Percentiles rank a stretch among this genome's conserved stretches.
Evolutionary conservation across 2,113 vertebrate genomes (phyloP).

Genomic region (Dromas ardeola): DNA sequence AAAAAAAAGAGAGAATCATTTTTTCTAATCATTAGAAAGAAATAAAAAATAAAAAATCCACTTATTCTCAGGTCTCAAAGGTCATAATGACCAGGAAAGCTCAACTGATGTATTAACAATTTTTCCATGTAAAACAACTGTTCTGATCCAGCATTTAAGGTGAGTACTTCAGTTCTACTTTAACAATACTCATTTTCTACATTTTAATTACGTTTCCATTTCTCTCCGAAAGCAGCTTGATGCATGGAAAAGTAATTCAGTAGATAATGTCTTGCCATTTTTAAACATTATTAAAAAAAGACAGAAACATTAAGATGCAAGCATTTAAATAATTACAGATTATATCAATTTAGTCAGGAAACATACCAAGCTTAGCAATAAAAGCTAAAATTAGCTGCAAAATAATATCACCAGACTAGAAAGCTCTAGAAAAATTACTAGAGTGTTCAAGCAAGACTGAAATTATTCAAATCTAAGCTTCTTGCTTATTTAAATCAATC

Average conservation of each 20-base stretch:
- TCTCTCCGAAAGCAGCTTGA: background rate
- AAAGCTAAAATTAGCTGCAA: conserved; percentile 47
- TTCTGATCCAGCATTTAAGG: background rate
- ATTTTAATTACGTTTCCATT: conserved; percentile 40
- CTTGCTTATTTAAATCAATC: conserved; percentile 52
- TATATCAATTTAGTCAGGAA: conserved; percentile 23
- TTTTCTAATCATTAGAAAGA: background rate
- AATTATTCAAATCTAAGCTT: conserved; percentile 40
- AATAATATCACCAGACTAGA: conserved; percentile 2
- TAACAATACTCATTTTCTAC: background rate
- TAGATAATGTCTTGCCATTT: conserved; percentile 9
- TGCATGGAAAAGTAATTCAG: background rate
- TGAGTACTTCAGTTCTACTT: background rate
- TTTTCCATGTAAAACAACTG: background rate
- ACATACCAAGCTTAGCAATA: conserved; percentile 14
- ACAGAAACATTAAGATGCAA: conserved; percentile 47
- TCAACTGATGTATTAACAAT: background rate
- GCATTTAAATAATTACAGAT: conserved; percentile 58
- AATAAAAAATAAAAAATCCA: background rate
- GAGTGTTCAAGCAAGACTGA: conserved; percentile 24
- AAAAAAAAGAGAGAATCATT: background rate
- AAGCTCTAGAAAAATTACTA: conserved; percentile 41
- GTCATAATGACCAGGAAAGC: background rate
- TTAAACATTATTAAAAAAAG: conserved; percentile 44
- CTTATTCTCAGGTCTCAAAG: background rate